Evolutionary conservation across 2,888 invertebrate genomes (phyloP).

Genomic region (Notocelia uddmanniana): DNA sequence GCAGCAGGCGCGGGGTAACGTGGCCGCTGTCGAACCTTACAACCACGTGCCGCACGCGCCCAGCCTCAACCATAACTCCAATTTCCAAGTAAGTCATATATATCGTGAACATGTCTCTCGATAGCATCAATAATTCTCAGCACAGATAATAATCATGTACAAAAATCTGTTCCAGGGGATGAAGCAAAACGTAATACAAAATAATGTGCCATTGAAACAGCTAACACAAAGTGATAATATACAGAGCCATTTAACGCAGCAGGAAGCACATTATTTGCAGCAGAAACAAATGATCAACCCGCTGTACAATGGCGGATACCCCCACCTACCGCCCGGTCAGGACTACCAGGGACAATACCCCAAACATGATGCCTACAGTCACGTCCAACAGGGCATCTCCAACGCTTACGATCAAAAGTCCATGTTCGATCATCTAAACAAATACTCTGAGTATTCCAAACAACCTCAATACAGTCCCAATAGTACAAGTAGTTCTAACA

Average conservation of each 20-base stretch:
- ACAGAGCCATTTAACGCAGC: constrained; percentile 77
- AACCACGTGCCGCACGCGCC: constrained; percentile 92
- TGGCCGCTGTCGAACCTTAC: constrained; percentile 95
- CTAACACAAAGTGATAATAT: constrained; percentile 81
- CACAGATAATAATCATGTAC: background rate
- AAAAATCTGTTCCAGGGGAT: constrained; percentile 66
- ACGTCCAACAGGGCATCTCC: constrained; percentile 80
- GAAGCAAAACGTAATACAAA: constrained; percentile 82
- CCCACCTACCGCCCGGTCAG: constrained; percentile 69
- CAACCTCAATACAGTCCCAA: constrained; percentile 86
- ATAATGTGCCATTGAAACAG: constrained; percentile 84
- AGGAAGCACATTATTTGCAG: constrained; percentile 83
- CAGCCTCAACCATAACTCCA: constrained; percentile 78
- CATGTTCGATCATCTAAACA: constrained; percentile 77
- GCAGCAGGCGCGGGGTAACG: constrained; percentile 89
- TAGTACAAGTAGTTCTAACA: constrained; percentile 81
- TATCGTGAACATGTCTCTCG: background rate
- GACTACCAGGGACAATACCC: constrained; percentile 77
- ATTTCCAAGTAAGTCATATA: constrained; percentile 71
- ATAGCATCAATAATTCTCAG: background rate
- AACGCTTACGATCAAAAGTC: constrained; percentile 80
- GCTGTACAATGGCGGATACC: constrained; percentile 75
- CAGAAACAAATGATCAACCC: constrained; percentile 84
- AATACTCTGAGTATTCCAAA: constrained; percentile 81
- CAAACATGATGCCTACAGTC: constrained; percentile 74